A percentile compares a stretch with the other conserved stretches of the same genome.
These are phyloP conservation scores for Aspidapion aeneum DNA, from an alignment of 2,888 invertebrate genomes.

Conservation along the genomic window DNA sequence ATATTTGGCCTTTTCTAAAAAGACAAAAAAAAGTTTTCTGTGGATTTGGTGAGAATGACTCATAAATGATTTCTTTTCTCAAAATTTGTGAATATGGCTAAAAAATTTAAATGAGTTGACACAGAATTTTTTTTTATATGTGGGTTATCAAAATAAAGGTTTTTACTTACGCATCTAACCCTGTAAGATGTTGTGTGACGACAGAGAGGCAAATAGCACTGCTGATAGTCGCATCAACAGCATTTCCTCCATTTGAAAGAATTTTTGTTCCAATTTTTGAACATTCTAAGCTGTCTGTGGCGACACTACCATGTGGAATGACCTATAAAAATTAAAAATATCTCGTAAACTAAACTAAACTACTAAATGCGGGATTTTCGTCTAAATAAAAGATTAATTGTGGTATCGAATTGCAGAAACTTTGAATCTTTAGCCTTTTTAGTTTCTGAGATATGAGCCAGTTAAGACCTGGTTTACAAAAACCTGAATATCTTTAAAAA, in stretches of 20 bases:
- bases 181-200: conserved; percentile 67
- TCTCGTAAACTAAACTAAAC: neutral
- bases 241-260: conserved; percentile 68
- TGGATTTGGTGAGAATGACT: too few species aligned
- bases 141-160: too few species aligned
- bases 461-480: too few species aligned
- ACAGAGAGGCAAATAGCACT: conserved; percentile 72
- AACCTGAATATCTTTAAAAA: too few species aligned
- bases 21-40: too few species aligned
- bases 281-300: conserved; percentile 66
- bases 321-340: conserved; percentile 49
- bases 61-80: too few species aligned
- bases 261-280: conserved; percentile 66
- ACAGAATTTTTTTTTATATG: too few species aligned
- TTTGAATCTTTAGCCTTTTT: too few species aligned
- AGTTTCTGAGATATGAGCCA: too few species aligned
- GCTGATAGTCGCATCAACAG: conserved; percentile 73
- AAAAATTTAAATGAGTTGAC: too few species aligned
- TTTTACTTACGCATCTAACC: conserved; percentile 76
- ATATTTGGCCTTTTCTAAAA: conserved; percentile 68
- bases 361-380: neutral
- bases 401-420: too few species aligned
- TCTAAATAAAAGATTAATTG: neutral
- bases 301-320: conserved; percentile 72
- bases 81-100: neutral